Base-by-base conservation (phyloP, 2,888 invertebrate species). In the Barypeithes pellucidus region DNA sequence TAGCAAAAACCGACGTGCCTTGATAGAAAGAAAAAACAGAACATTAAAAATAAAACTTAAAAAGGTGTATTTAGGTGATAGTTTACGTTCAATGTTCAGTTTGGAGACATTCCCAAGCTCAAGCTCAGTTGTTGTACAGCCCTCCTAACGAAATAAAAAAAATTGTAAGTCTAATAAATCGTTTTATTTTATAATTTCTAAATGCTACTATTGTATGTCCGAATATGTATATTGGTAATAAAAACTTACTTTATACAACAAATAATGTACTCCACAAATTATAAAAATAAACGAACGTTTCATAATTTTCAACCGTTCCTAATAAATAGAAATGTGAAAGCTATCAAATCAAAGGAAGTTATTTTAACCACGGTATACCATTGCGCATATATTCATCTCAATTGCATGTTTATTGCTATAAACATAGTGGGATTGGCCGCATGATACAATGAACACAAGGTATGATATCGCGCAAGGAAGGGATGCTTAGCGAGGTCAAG, bases 61-160 rank as follows among this genome's bases (percentile, higher is more conserved):
- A 45, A 24, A 63, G 33, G 33, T 66, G 65, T 54, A 66, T 54
- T 54, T 36, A 66, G 33, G 22, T 66, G 11, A 3, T 52, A 39
- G 52, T 5, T 29, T 52, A 66, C 18, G 24, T 39, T 66, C 65
- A 66, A 36, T 54, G 36, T 54, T 54, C 12, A 41, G 65, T 54
- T 66, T 66, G 65, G 50, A 60, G 54, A 65, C 65, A 70, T 70
- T 70, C 70, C 70, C 47, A 62, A 70, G 70, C 70, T 70, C 70
- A 70, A 70, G 70, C 70, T 70, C 70, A 70, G 65, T 70, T 70
- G 59, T 70, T 69, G 62, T 69, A 69, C 39, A 61, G 69, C 59
- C 36, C 29, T 66, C 52, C 18, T 66, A 66, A 66, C 41, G 22
- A 62, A 62, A 67, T 67, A 67, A 67, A 67, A n/a, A 43, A 43